A percentile compares a stretch with the other conserved stretches of the same genome.
These are phyloP conservation scores for Cyprinus carpio DNA, from an alignment of 2,113 vertebrate genomes.

Conservation along the genomic window DNA sequence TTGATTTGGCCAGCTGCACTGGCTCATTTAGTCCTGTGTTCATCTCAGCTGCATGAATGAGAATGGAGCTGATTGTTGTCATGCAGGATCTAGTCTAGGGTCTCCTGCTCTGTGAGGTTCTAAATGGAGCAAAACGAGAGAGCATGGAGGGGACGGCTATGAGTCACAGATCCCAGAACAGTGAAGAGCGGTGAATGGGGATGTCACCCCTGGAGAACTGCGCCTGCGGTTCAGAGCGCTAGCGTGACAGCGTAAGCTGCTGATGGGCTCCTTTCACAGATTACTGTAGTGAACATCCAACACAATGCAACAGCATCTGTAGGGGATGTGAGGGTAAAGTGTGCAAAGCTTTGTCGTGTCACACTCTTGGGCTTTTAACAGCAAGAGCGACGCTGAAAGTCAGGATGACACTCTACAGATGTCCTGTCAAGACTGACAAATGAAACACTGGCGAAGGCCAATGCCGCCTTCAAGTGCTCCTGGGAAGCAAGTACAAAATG, in stretches of 20 bases:
- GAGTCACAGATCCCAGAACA: slow-evolving; percentile 35
- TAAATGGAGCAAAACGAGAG: slow-evolving; percentile 32
- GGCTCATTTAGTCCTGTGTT: background rate
- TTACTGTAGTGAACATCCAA: slow-evolving; percentile 38
- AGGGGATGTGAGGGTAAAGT: slow-evolving; percentile 30
- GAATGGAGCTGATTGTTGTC: background rate
- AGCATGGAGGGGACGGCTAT: background rate
- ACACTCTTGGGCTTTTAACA: slow-evolving; percentile 13
- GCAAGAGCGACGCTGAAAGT: background rate
- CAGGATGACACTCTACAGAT: slow-evolving; percentile 20
- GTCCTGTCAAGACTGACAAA: slow-evolving; percentile 23
- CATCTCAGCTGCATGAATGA: background rate
- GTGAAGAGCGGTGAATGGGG: slow-evolving; percentile 22
- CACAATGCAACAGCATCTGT: slow-evolving; percentile 46
- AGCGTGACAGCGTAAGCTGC: slow-evolving; percentile 16
- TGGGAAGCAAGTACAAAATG: background rate
- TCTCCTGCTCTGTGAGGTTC: background rate
- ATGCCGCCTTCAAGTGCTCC: background rate
- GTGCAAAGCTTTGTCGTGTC: slow-evolving; percentile 14
- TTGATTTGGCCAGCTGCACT: background rate
- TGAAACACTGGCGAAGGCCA: background rate
- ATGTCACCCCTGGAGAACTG: slow-evolving; percentile 47
- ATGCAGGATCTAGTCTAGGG: background rate
- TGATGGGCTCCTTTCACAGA: slow-evolving; percentile 43
- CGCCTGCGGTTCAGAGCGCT: slow-evolving; percentile 20